Conservation (phyloP, 2,888 invertebrate genomes). For the Troglohyphantes excavatus region DNA sequence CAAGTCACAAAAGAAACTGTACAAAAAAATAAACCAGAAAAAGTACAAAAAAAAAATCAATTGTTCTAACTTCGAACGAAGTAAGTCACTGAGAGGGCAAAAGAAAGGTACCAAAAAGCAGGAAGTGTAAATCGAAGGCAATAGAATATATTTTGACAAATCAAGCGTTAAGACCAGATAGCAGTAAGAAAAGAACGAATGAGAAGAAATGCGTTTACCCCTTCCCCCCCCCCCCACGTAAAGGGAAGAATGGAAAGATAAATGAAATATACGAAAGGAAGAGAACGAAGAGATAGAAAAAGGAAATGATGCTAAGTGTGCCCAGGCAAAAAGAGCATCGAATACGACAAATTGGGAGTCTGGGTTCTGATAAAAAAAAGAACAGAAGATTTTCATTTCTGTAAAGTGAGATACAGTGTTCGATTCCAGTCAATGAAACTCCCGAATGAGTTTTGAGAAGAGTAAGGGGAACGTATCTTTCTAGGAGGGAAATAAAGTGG, state of each 20-base stretch:
- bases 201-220: constrained; percentile 42
- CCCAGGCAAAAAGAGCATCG: constrained; percentile 18
- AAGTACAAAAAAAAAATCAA: neutral
- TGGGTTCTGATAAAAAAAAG: constrained; percentile 27
- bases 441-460: constrained; percentile 19
- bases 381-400: constrained; percentile 11
- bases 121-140: constrained; percentile 35
- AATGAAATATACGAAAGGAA: constrained; percentile 5
- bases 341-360: constrained; percentile 49
- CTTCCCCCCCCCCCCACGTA: neutral
- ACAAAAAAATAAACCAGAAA: neutral
- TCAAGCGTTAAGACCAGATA: constrained; percentile 65
- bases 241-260: constrained; percentile 10
- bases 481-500: neutral
- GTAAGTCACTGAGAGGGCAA: neutral
- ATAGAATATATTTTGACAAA: constrained; percentile 47
- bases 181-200: constrained; percentile 20
- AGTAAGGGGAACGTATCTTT: neutral
- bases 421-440: constrained; percentile 13
- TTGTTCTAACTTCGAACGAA: neutral
- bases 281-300: constrained; percentile 25
- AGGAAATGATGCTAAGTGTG: constrained; percentile 25
- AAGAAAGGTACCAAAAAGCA: neutral
- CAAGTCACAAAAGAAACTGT: neutral
- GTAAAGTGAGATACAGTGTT: constrained; percentile 41